Percentiles rank a stretch among this genome's conserved stretches.
phyloP scores from a whole-genome alignment of 2,888 invertebrate genomes.

The Belgica antarctica region DNA sequence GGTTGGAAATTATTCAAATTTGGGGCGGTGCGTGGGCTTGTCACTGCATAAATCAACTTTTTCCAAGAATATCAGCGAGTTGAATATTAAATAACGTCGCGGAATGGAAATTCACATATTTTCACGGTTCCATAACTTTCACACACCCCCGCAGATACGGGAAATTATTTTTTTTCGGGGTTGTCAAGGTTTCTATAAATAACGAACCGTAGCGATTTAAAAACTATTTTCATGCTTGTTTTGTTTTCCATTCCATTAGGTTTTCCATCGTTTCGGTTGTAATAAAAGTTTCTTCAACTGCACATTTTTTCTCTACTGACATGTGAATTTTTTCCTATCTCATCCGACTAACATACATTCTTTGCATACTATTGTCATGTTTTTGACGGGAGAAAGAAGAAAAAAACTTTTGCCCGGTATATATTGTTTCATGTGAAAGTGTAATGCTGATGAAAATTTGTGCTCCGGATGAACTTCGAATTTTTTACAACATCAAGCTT shows the following conservation, averaged over 20 bases:
- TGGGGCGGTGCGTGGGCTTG: too few species aligned
- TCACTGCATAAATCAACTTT: too few species aligned
- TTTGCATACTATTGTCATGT: too few species aligned
- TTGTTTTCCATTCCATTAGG: neutral
- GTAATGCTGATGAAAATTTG: neutral
- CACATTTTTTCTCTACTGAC: neutral
- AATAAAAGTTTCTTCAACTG: neutral
- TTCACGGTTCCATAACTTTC: too few species aligned
- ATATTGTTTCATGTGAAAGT: neutral
- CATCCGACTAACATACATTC: neutral
- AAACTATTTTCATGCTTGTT: neutral
- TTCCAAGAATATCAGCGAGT: too few species aligned
- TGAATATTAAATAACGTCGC: too few species aligned
- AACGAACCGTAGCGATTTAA: too few species aligned
- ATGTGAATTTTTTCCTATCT: neutral
- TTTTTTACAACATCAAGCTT: too few species aligned
- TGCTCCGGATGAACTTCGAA: neutral
- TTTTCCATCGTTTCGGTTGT: neutral
- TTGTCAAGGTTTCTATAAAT: conserved; percentile 2
- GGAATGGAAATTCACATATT: too few species aligned
- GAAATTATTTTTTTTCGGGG: neutral
- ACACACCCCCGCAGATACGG: too few species aligned
- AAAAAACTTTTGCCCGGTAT: neutral
- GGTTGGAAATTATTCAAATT: too few species aligned
- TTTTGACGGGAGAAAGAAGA: too few species aligned